Evolutionary conservation across 2,113 vertebrate species (phyloP), one percentile per base, ranked within the genome.

Genomic region (Hippolais icterina): DNA sequence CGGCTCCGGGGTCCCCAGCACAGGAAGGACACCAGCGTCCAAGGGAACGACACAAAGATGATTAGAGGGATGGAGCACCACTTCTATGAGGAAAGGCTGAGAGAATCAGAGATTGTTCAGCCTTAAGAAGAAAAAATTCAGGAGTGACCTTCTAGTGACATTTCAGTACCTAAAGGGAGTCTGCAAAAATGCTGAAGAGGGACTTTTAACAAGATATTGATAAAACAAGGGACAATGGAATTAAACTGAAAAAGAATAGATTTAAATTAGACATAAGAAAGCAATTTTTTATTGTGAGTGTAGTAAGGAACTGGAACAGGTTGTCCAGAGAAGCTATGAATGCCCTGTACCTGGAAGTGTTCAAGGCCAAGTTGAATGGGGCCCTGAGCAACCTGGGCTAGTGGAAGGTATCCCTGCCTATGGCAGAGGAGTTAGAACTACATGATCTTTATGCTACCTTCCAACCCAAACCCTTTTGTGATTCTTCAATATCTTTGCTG

Each of bases 11-110:
- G 11, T 46, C 23, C 39, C 37, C 39, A 35, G 61, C 46, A 31
- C 39, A 28, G 28, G 9, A 59, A 33, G 15, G 24, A 24, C 27
- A 29, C 6, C 10, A 28, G 21, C 0, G 0, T 74, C 28, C n/a
- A 25, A 46, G 35, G 53, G 3, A 53, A 17, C 16, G 27, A 18
- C 16, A 29, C 16, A 21, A 46, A 46, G 23, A 27, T 47, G 4
- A 15, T 41, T 27, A 60, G 24, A 46, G 46, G 13, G 28, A n/a
- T 68, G 60, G 20, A 75, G 9, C 28, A 29, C 53, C 16, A 27
- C 20, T 68, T 52, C n/a, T 68, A 0, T 47, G 39, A 60, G 46
- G 47, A 60, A 41, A 68, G 29, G 20, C 24, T 47, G 39, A 60
- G 24, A 60, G 28, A 66, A 60, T 8, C 5, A 2, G 19, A 42